phyloP scores from a whole-genome alignment of 2,888 invertebrate genomes.

The Heliconius charithonia region DNA sequence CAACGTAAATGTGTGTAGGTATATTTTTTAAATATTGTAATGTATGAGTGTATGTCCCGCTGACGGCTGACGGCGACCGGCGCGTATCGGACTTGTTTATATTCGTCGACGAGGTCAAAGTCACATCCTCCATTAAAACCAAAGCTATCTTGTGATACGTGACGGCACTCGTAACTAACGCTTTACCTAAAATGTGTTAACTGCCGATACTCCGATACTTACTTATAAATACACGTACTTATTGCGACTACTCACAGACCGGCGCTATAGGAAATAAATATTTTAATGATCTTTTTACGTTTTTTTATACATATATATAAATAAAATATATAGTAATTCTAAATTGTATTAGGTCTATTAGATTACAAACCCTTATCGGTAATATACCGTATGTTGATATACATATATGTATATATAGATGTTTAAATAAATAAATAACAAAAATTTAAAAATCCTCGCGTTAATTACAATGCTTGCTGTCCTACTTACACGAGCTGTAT shows the following conservation, averaged over 20 bases:
- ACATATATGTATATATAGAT: too few relatives aligned
- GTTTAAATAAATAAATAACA: too few relatives aligned
- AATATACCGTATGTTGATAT: too few relatives aligned
- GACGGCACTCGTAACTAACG: not conserved
- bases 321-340: too few relatives aligned
- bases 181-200: not conserved
- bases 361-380: too few relatives aligned
- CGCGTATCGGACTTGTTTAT: slow-evolving; percentile 20
- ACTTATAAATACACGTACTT: not conserved
- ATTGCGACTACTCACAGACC: not conserved
- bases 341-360: too few relatives aligned
- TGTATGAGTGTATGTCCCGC: not conserved
- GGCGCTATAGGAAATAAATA: too few relatives aligned
- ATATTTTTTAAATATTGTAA: not conserved
- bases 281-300: too few relatives aligned
- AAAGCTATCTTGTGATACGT: slow-evolving; percentile 11
- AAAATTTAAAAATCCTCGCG: too few relatives aligned
- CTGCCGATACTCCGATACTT: not conserved
- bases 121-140: slow-evolving; percentile 27
- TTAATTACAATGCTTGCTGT: too few relatives aligned
- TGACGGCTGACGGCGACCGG: too few relatives aligned
- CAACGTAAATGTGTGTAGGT: not conserved
- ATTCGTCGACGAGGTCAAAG: slow-evolving; percentile 24
- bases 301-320: too few relatives aligned
- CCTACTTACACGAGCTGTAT: not conserved